These are phyloP conservation scores for Pangasius mekongensis DNA, from an alignment of 2,797 vertebrate genomes.

Conservation along the genomic window DNA sequence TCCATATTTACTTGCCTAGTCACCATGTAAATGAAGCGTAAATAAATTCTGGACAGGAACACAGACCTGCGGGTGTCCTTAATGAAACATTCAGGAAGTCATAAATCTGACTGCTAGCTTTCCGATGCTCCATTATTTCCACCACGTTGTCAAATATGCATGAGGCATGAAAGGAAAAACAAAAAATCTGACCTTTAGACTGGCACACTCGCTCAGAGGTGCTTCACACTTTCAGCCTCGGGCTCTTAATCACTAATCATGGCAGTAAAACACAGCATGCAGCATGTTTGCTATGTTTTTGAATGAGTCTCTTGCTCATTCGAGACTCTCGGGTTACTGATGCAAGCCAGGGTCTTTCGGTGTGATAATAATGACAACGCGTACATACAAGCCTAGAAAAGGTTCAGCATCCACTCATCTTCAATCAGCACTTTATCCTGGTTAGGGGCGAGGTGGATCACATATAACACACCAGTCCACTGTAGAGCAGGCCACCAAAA, in stretches of 20 bases:
- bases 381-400: background rate
- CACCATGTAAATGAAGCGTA: background rate
- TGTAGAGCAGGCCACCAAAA: too few relatives aligned
- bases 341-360: background rate
- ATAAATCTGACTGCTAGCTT: background rate
- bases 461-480: too few relatives aligned
- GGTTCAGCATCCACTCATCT: too few relatives aligned
- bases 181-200: conserved; percentile 27
- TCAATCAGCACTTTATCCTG: background rate
- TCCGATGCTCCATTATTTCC: background rate
- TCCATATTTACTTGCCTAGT: background rate
- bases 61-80: background rate
- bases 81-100: conserved; percentile 5
- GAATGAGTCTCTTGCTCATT: background rate
- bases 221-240: background rate
- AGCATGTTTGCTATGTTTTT: background rate
- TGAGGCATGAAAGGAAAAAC: conserved; percentile 1
- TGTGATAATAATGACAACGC: background rate
- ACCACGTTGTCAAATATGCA: conserved; percentile 12
- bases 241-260: conserved; percentile 21
- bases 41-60: background rate
- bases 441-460: too few relatives aligned
- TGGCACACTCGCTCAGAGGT: background rate
- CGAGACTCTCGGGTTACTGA: background rate
- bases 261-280: conserved; percentile 8